Conservation (phyloP, 2,113 vertebrate genomes). For the Proteles cristata region DNA sequence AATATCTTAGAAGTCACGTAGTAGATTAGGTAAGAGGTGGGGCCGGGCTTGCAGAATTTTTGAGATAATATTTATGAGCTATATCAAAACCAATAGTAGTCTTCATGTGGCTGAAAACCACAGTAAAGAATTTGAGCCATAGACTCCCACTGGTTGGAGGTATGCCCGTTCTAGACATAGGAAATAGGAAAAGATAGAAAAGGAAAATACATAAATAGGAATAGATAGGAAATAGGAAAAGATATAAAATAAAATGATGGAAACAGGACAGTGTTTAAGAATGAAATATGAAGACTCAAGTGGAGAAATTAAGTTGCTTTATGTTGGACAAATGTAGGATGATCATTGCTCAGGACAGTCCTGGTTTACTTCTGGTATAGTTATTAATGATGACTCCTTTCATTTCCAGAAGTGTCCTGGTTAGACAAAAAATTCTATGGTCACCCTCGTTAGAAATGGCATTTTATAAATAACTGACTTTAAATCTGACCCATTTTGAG, state of each 20-base stretch:
- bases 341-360: neutral
- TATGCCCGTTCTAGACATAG: neutral
- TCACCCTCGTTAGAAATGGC: neutral
- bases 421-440: neutral
- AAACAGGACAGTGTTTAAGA: neutral
- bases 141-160: neutral
- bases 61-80: neutral
- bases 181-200: neutral
- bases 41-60: neutral
- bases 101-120: neutral
- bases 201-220: neutral
- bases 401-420: neutral
- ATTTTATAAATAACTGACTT: conserved; percentile 26
- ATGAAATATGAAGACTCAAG: neutral
- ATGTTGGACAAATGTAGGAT: neutral
- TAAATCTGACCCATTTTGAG: neutral
- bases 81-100: neutral
- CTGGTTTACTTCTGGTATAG: neutral
- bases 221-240: neutral
- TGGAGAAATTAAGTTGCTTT: neutral
- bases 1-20: neutral
- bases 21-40: neutral
- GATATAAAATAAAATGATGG: neutral
- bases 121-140: neutral
- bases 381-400: neutral